These are phyloP conservation scores for Pleuronectes platessa DNA, from an alignment of 2,113 vertebrate genomes.

Conservation along the genomic window DNA sequence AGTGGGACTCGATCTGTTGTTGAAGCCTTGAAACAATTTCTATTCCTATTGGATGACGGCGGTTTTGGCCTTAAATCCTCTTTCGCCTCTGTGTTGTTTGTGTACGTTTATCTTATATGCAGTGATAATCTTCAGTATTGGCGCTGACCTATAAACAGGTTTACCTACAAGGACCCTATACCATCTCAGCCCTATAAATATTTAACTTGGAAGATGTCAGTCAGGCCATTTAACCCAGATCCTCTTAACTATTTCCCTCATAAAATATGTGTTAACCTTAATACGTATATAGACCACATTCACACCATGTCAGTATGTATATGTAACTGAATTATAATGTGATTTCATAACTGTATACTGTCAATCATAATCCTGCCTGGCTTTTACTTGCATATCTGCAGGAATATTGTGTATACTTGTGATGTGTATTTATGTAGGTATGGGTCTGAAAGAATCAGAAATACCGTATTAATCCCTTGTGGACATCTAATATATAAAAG, in stretches of 20 bases:
- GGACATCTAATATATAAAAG: no score
- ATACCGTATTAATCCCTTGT: no score
- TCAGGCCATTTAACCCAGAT: background rate
- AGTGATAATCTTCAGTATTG: background rate
- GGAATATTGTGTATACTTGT: background rate
- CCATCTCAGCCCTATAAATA: background rate
- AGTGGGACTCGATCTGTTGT: background rate
- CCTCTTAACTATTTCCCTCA: background rate
- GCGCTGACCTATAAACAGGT: slow-evolving; percentile 1
- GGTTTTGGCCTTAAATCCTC: background rate
- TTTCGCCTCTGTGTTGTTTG: background rate
- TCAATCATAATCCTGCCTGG: background rate
- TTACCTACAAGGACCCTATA: background rate
- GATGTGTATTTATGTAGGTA: background rate
- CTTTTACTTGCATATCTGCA: background rate
- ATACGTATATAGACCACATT: background rate
- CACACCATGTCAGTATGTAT: background rate
- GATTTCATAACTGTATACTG: slow-evolving; percentile 14
- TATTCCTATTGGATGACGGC: background rate
- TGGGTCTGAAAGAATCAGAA: background rate
- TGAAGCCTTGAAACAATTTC: background rate
- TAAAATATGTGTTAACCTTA: background rate
- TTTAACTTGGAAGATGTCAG: background rate
- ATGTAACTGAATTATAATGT: slow-evolving; percentile 6
- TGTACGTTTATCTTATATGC: background rate